Percentiles rank a stretch among this genome's conserved stretches.
Evolutionary conservation across 2,113 vertebrate species (phyloP).

Genomic region (Coptodon rendalli): DNA sequence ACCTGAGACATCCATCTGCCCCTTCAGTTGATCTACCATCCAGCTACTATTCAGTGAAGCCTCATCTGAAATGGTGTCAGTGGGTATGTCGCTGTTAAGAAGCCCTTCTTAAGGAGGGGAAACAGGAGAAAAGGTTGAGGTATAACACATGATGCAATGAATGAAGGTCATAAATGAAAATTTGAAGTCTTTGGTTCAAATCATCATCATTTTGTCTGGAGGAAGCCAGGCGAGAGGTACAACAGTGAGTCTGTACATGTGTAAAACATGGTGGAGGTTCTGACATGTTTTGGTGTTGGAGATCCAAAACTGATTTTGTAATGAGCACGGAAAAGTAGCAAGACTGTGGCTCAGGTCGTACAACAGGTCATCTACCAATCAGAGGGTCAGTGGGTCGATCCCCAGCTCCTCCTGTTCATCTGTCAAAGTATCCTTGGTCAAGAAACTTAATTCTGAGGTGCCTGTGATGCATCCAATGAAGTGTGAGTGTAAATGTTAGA

Average conservation of each 20-base stretch:
- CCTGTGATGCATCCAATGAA: fast-evolving
- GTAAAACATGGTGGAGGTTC: not conserved
- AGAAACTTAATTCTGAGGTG: not conserved
- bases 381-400: not conserved
- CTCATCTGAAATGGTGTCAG: not conserved
- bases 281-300: not conserved
- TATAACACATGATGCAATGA: not conserved
- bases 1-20: fast-evolving
- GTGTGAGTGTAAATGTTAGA: not conserved
- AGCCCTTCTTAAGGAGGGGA: fast-evolving
- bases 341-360: not conserved
- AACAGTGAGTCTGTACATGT: not conserved
- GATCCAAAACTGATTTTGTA: not conserved
- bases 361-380: not conserved
- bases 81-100: not conserved
- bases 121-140: not conserved
- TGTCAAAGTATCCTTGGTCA: not conserved
- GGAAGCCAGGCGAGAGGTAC: not conserved
- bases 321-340: not conserved
- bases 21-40: not conserved
- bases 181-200: fast-evolving
- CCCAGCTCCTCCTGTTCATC: not conserved
- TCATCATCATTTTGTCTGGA: not conserved
- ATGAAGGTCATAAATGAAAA: not conserved
- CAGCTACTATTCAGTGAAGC: not conserved